phyloP scores from a whole-genome alignment of 2,113 vertebrate genomes.

The Apodemus speciosus region DNA sequence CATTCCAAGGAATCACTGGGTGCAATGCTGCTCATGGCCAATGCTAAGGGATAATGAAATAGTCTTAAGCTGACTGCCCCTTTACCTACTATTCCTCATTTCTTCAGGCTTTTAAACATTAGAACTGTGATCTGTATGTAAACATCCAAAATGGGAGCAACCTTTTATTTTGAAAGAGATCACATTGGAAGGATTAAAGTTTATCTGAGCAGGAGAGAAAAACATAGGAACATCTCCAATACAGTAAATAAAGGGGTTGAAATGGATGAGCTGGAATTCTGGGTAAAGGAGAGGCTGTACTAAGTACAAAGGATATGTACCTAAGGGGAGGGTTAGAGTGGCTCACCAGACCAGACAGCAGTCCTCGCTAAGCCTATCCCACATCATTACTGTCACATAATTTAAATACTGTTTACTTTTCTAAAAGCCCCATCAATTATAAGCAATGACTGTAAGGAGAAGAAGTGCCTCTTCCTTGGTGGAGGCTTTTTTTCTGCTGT shows the following conservation, averaged over 20 bases:
- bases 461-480: constrained; percentile 58
- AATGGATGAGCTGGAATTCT: not conserved
- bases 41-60: not conserved
- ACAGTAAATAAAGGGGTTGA: not conserved
- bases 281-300: fast-evolving
- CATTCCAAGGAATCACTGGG: not conserved
- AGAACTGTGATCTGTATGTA: not conserved
- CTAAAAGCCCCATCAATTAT: too few species aligned
- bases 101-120: not conserved
- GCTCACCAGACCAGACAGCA: not conserved
- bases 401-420: not conserved
- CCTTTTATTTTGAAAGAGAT: not conserved
- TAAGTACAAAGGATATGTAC: not conserved
- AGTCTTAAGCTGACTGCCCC: not conserved
- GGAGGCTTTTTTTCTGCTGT: not conserved
- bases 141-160: not conserved
- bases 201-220: not conserved
- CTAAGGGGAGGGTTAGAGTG: too few species aligned
- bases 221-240: not conserved
- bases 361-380: not conserved
- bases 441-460: constrained; percentile 27
- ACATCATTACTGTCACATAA: not conserved
- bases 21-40: not conserved
- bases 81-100: not conserved
- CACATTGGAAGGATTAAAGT: not conserved